Conservation (phyloP, 2,797 vertebrate genomes). For the Melanogrammus aeglefinus region DNA sequence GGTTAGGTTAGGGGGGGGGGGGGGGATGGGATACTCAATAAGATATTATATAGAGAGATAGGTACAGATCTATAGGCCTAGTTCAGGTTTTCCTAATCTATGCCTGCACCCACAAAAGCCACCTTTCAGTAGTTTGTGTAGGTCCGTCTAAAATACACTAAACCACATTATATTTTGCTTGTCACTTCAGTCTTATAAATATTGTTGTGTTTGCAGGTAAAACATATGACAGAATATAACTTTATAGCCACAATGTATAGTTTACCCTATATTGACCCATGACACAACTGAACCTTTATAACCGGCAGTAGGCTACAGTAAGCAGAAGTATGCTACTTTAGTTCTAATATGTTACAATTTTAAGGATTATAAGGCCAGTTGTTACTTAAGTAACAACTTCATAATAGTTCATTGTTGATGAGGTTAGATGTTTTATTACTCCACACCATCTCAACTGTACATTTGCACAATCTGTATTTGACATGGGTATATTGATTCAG, state of each 20-base stretch:
- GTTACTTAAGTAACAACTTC: too few relatives aligned
- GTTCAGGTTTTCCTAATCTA: not conserved
- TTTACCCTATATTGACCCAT: too few relatives aligned
- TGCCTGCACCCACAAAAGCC: not conserved
- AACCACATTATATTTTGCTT: not conserved
- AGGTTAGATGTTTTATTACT: not conserved
- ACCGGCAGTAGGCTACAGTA: not conserved
- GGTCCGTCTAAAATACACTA: not conserved
- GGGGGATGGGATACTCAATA: too few relatives aligned
- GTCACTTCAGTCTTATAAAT: not conserved
- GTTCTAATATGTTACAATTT: not conserved
- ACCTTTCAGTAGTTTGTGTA: slow-evolving; percentile 1
- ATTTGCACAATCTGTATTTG: not conserved
- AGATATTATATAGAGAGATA: not conserved
- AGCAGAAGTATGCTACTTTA: not conserved
- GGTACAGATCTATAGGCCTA: not conserved
- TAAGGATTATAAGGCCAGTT: too few relatives aligned
- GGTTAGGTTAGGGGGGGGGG: slow-evolving; percentile 9
- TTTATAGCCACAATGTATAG: not conserved
- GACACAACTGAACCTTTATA: too few relatives aligned
- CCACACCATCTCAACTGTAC: not conserved
- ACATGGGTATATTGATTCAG: not conserved
- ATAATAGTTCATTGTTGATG: not conserved
- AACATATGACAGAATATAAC: not conserved
- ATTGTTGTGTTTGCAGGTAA: not conserved